Conservation (phyloP, 2,888 invertebrate species). For the Spilarctia lutea region DNA sequence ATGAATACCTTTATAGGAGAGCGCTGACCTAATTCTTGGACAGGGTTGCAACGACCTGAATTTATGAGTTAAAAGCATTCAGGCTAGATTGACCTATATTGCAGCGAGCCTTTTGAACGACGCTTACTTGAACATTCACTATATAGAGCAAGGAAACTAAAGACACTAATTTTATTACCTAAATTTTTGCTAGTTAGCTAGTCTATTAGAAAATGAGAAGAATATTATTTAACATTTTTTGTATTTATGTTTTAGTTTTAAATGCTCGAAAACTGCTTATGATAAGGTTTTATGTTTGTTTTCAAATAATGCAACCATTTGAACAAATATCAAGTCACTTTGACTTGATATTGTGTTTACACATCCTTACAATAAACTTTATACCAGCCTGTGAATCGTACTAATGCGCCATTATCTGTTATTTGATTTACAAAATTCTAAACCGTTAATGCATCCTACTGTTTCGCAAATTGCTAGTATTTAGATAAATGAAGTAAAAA, state of each 20-base stretch:
- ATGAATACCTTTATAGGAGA: conserved; percentile 39
- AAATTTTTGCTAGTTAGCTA: neutral
- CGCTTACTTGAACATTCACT: neutral
- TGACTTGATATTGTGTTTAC: neutral
- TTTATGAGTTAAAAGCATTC: conserved; percentile 1
- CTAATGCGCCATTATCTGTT: neutral
- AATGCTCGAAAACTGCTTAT: neutral
- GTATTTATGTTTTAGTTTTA: neutral
- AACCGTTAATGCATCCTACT: neutral
- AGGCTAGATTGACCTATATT: neutral
- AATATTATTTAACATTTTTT: neutral
- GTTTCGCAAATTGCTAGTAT: neutral
- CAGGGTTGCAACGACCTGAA: conserved; percentile 34
- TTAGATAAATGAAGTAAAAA: neutral
- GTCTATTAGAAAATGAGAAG: neutral
- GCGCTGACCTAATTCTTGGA: conserved; percentile 44
- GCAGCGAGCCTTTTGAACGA: neutral
- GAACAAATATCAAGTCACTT: neutral
- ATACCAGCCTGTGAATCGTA: neutral
- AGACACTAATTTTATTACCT: neutral
- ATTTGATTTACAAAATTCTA: neutral
- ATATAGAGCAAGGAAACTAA: neutral
- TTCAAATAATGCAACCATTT: neutral
- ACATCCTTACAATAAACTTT: neutral
- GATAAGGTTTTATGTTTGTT: neutral